Evolutionary conservation across 2,888 invertebrate genomes (phyloP).

Genomic region (Bhutanitis thaidina): DNA sequence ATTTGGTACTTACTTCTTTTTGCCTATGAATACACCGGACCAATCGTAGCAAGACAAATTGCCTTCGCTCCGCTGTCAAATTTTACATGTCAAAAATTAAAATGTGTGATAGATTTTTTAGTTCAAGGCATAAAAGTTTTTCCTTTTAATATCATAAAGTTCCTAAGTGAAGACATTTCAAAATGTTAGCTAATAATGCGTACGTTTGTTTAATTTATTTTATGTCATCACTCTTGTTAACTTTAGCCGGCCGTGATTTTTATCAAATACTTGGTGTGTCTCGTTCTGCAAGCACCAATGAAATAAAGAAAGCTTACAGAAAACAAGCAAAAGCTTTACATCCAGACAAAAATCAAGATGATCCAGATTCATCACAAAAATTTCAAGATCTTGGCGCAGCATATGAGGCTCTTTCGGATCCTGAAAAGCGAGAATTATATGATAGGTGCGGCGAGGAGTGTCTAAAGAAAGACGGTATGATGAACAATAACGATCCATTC

Average conservation of each 20-base stretch:
- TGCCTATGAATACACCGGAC: constrained; percentile 26
- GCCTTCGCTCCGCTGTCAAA: constrained; percentile 55
- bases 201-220: constrained; percentile 63
- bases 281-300: constrained; percentile 92
- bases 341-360: constrained; percentile 98
- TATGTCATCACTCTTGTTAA: constrained; percentile 52
- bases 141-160: constrained; percentile 38
- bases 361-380: constrained; percentile 94
- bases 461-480: constrained; percentile 94
- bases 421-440: constrained; percentile 95
- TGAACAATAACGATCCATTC: constrained; percentile 95
- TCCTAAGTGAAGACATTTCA: constrained; percentile 40
- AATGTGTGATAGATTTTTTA: constrained; percentile 37
- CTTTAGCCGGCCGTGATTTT: constrained; percentile 90
- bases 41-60: constrained; percentile 68
- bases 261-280: constrained; percentile 94
- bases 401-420: constrained; percentile 96
- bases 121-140: constrained; percentile 34
- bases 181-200: constrained; percentile 59
- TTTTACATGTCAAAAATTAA: constrained; percentile 42
- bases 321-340: constrained; percentile 97
- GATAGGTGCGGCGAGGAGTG: constrained; percentile 99
- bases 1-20: constrained; percentile 23
- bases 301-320: constrained; percentile 98
- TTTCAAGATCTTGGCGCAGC: constrained; percentile 98